phyloP scores from a whole-genome alignment of 2,113 vertebrate genomes.

The Coturnix japonica region DNA sequence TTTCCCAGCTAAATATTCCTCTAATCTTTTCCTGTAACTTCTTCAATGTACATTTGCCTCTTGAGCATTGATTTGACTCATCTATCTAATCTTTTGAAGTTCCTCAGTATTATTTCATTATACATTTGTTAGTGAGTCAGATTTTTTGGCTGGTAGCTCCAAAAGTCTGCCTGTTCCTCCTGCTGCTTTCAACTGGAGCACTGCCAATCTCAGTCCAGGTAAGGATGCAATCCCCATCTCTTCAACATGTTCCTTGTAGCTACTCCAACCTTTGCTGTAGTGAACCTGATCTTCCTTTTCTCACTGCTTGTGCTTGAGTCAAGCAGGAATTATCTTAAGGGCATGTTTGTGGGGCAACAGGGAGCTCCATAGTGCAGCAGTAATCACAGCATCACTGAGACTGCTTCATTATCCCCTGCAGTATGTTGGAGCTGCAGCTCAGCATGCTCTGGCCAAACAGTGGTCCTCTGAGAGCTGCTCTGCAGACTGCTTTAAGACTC shows the following conservation, averaged over 20 bases:
- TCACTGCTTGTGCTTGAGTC: background rate
- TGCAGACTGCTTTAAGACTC: background rate
- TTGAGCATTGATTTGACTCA: background rate
- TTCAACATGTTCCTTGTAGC: background rate
- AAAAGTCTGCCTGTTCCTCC: background rate
- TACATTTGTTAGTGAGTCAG: background rate
- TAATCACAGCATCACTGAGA: background rate
- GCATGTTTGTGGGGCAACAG: background rate
- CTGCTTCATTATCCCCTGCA: background rate
- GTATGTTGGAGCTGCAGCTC: background rate
- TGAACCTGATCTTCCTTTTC: background rate
- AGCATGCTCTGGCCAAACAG: rapidly evolving
- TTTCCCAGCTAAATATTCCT: conserved; percentile 21
- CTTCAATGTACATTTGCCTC: background rate
- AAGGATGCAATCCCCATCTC: background rate
- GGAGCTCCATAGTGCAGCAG: background rate
- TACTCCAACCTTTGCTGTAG: background rate
- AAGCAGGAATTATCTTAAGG: background rate
- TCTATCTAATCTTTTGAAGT: background rate
- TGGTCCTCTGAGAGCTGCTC: background rate
- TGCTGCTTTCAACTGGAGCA: background rate
- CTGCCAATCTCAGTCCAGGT: background rate
- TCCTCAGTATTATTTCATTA: background rate
- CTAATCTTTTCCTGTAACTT: conserved; percentile 1
- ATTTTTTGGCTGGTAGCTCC: background rate